Evolutionary conservation across 2,797 vertebrate genomes (phyloP), one percentile per base, ranked within the genome.

Genomic region (Chrysocyon brachyurus): DNA sequence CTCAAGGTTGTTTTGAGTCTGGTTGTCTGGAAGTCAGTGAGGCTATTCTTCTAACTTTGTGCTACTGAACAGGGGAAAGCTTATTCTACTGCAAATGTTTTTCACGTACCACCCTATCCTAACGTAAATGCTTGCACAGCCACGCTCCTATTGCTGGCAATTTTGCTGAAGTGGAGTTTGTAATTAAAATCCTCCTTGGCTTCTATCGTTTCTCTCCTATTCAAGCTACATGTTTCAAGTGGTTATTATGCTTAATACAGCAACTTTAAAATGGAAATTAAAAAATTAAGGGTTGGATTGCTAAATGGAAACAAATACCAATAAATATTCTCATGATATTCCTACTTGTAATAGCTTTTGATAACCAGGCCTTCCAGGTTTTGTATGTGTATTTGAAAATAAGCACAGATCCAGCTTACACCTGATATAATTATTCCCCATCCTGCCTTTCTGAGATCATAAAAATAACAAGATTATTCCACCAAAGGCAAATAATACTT

Each of bases 401-500:
- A 52, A 96, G 12, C 81, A 90, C 33, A 63, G 73, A 72, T 31
- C 4, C 12, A 92, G 75, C 40, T 95, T 82, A 75, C 49, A 96
- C 96, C 95, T 97, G 95, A 77, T 68, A 15, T 14, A 97, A 97
- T 94, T 96, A 91, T 88, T 90, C 94, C 92, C 93, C 26, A 85
- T 86, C 61, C 93, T 77, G 70, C 52, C 87, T 96, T 97, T 95
- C 91, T 91, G 81, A 97, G 91, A 96, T 96, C 85, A 92, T 97
- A 97, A 98, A 97, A 97, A 96, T 70, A 97, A 96, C 77, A 93
- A 96, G 75, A 93, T 78, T 95, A 88, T 97, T 75, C 73, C 93
- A 91, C 92, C 56, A 73, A 97, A 97, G 94, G 96, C 93, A 97
- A 97, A 96, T 96, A 94, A 88, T 94, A 91, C 92, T 97, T 97